Conservation (phyloP, 1,140 invertebrate species). For the Zelostemma sp. region DNA sequence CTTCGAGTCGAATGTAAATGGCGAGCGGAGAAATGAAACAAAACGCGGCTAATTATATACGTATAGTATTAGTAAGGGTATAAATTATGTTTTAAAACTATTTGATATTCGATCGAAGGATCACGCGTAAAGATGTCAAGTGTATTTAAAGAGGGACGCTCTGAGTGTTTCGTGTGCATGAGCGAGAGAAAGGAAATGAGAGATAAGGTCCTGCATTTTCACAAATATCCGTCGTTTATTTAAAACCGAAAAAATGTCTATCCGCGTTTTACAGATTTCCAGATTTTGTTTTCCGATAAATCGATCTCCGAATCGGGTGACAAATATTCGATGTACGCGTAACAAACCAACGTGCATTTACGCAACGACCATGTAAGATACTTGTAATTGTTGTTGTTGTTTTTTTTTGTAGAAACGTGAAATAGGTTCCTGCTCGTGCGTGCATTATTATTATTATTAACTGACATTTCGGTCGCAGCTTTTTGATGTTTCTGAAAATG, state of each 20-base stretch:
- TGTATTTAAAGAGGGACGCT: slow-evolving; percentile 15
- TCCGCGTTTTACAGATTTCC: slow-evolving; percentile 8
- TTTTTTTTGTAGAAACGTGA: slow-evolving; percentile 48
- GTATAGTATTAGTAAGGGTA: slow-evolving; percentile 61
- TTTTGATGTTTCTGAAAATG: slow-evolving; percentile 65
- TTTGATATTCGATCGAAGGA: slow-evolving; percentile 43
- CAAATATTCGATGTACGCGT: no score
- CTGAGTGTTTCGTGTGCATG: slow-evolving; percentile 9
- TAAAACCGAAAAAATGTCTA: no score
- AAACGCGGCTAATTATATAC: slow-evolving; percentile 55
- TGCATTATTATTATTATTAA: slow-evolving; percentile 22
- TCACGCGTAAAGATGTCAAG: slow-evolving; percentile 44
- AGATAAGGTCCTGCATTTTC: slow-evolving; percentile 62
- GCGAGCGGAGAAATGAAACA: slow-evolving; percentile 44
- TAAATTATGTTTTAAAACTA: slow-evolving; percentile 47
- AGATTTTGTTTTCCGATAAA: slow-evolving; percentile 25
- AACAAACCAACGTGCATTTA: slow-evolving; percentile 59
- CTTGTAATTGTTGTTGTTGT: slow-evolving; percentile 53
- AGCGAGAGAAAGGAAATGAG: slow-evolving; percentile 17
- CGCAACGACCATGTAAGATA: slow-evolving; percentile 44
- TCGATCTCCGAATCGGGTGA: no score
- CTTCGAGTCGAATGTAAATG: slow-evolving; percentile 52
- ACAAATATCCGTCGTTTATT: slow-evolving; percentile 57
- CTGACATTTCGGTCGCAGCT: slow-evolving; percentile 21
- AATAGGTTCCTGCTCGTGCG: slow-evolving; percentile 55